Evolutionary conservation across 2,113 vertebrate species (phyloP).

Genomic region (Rousettus leschenaultii): DNA sequence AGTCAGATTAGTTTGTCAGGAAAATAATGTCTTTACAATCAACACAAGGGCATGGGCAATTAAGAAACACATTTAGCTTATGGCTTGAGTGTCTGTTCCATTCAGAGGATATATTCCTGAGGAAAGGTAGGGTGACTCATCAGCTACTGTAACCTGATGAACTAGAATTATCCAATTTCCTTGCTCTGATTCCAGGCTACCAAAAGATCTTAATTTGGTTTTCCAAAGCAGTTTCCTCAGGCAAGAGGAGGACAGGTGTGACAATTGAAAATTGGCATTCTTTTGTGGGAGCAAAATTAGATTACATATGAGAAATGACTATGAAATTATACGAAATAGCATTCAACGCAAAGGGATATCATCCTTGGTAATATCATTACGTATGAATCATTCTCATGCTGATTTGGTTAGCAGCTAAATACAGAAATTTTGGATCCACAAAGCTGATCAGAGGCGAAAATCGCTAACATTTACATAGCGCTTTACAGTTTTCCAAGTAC

Average conservation of each 20-base stretch:
- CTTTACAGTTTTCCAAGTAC: background rate
- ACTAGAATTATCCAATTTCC: slow-evolving; percentile 34
- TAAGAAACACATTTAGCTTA: background rate
- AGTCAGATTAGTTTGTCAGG: background rate
- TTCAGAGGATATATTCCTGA: background rate
- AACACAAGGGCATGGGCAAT: background rate
- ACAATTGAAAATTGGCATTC: background rate
- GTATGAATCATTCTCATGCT: background rate
- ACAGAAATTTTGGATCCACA: background rate
- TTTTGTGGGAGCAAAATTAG: slow-evolving; percentile 19
- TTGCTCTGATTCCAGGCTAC: slow-evolving; percentile 13
- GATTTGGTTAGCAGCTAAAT: background rate
- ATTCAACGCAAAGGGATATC: background rate
- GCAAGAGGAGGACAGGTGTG: background rate
- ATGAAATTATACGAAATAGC: background rate
- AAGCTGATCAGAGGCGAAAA: background rate
- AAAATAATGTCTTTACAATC: background rate
- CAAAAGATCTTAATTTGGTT: slow-evolving; percentile 6
- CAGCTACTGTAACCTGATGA: background rate
- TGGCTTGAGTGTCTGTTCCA: background rate
- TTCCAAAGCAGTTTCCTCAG: background rate
- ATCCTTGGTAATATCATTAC: background rate
- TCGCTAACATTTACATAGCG: background rate
- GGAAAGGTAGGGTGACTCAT: slow-evolving; percentile 34
- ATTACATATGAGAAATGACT: slow-evolving; percentile 5